Conservation (phyloP, 2,113 vertebrate species). For the Pteropus alecto region DNA sequence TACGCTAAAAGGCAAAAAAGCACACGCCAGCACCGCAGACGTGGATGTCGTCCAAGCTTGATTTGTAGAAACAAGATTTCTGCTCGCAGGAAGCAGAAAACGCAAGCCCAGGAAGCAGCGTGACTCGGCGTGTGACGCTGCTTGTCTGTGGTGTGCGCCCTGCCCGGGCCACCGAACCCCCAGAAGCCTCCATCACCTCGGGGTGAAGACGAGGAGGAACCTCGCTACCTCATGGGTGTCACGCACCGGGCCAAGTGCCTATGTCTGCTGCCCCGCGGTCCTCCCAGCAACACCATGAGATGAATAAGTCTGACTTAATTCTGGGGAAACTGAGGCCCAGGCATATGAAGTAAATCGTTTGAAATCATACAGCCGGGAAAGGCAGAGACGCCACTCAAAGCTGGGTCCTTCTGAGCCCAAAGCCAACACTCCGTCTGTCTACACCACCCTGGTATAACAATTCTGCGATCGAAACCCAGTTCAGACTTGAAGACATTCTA, state of each 20-base stretch:
- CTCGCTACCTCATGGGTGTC: background rate
- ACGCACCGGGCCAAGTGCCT: background rate
- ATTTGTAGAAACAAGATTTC: background rate
- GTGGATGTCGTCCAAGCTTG: rapidly evolving
- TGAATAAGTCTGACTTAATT: background rate
- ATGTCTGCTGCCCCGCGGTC: background rate
- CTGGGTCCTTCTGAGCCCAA: no score
- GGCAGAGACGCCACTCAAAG: background rate
- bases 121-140: rapidly evolving
- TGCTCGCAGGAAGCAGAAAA: background rate
- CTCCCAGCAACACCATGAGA: background rate
- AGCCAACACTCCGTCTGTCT: background rate
- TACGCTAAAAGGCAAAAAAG: slow-evolving; percentile 30
- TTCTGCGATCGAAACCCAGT: background rate
- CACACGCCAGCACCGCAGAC: background rate
- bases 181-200: rapidly evolving
- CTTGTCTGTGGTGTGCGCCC: rapidly evolving
- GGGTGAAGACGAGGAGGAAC: background rate
- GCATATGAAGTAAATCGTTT: background rate
- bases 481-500: background rate
- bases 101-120: background rate
- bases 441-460: rapidly evolving
- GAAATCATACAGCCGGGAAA: background rate
- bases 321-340: background rate
- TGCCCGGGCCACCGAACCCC: rapidly evolving